Base-by-base conservation (phyloP, 2,888 invertebrate species). In the Margaritifera margaritifera region DNA sequence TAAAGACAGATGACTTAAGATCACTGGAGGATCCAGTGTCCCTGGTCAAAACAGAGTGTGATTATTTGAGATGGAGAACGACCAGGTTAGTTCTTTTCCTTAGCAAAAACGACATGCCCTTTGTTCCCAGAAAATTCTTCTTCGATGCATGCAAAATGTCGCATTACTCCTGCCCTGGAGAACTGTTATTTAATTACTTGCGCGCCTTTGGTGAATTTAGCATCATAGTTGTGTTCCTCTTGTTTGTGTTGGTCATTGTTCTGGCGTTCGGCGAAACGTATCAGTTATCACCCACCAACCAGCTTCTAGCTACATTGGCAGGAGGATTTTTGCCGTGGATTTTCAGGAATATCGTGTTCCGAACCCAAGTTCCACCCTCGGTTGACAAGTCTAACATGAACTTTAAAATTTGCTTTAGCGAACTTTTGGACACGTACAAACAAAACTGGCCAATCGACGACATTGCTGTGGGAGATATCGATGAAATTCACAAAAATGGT, bases 241-340 rank as follows among this genome's bases (percentile, higher is more conserved):
- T 79, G 22, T 80, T 79, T 57, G 81, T 81, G 19, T 59, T 76
- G 20, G 56, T 77, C 25, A 75, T 79, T 18, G 77, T 81, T 15
- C 53, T 77, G 51, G 78, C 79, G 2, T 81, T 81, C 62, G 79
- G 78, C 3, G 79, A 81, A 19, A 74, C 73, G 15, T 79, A 79
- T 57, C 72, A 77, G 31, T 60, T 81, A 11, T 78, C 79, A 11
- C 71, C 70, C 3, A 72, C 75, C 27, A 79, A 78, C 55, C 72
- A 72, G 60, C 69, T 76, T 19, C 54, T 81, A 18, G 78, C 77
- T 19, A 77, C 79, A 4, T 64, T 77, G 22, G 77, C 71, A 6
- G 77, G 79, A n/a, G 80, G 80, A 18, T 79, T 81, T 54, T 24
- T 81, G 15, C 80, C 80, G 0, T 78, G 71, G 42, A 76, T 79